phyloP scores from a whole-genome alignment of 2,888 invertebrate species.

The Drosophila falleni region DNA sequence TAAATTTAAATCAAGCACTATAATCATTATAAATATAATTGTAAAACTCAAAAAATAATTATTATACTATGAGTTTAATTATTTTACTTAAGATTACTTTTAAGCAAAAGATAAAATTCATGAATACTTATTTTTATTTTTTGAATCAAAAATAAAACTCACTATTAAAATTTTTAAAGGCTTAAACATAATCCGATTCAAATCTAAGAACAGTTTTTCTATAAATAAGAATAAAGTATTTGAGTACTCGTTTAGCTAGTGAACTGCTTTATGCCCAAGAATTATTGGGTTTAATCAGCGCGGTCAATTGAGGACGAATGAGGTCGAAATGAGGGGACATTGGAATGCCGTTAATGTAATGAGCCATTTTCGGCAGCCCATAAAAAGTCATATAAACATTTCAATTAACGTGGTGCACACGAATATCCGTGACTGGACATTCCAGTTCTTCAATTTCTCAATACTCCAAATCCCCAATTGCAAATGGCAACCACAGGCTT shows the following conservation, averaged over 20 bases:
- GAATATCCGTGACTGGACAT: conserved; percentile 40
- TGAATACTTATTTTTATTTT: too few relatives aligned
- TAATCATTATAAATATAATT: too few relatives aligned
- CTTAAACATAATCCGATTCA: neutral
- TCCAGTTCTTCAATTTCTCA: conserved; percentile 14
- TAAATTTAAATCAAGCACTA: too few relatives aligned
- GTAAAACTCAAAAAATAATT: too few relatives aligned
- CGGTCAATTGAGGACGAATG: conserved; percentile 23
- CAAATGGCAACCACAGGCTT: conserved; percentile 12
- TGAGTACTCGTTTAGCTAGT: conserved; percentile 4
- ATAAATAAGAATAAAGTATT: conserved; percentile 26
- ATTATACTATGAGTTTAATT: too few relatives aligned
- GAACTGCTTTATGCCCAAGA: conserved; percentile 39
- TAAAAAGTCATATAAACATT: conserved; percentile 81
- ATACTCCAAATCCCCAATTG: conserved; percentile 13
- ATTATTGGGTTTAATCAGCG: conserved; percentile 73
- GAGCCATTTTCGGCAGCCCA: conserved; percentile 78
- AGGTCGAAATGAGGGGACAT: conserved; percentile 37
- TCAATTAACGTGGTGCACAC: conserved; percentile 76
- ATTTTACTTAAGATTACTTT: too few relatives aligned
- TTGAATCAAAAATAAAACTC: too few relatives aligned
- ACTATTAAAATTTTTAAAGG: too few relatives aligned
- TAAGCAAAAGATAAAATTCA: too few relatives aligned
- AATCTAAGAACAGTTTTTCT: conserved; percentile 6
- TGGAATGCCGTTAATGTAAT: conserved; percentile 76